phyloP scores from a whole-genome alignment of 2,113 vertebrate species.

The Trematocara unimaculatum region DNA sequence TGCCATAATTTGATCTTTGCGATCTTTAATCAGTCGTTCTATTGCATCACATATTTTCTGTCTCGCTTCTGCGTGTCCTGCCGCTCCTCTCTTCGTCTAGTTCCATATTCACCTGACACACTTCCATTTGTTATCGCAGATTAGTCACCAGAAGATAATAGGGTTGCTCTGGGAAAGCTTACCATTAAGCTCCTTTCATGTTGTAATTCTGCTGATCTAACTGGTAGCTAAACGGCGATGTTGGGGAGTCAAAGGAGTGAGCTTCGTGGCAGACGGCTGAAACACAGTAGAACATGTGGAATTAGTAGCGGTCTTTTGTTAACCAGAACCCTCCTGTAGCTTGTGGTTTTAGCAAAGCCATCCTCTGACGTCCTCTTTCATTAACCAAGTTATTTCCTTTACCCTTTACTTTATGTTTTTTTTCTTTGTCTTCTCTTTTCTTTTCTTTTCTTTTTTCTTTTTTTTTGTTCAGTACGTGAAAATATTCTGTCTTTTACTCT shows the following conservation, averaged over 20 bases:
- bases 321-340: neutral
- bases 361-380: neutral
- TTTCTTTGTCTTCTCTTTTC: neutral
- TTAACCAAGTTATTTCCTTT: neutral
- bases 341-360: neutral
- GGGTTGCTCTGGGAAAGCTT: neutral
- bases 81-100: neutral
- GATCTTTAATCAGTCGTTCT: constrained; percentile 23
- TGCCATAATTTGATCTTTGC: constrained; percentile 23
- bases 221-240: neutral
- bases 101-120: neutral
- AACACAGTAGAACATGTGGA: neutral
- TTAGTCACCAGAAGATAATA: constrained; percentile 17
- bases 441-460: neutral
- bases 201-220: neutral
- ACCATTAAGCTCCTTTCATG: constrained; percentile 12
- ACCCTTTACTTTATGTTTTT: neutral
- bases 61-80: neutral
- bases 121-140: constrained; percentile 14
- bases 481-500: neutral
- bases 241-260: neutral
- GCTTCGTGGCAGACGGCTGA: neutral
- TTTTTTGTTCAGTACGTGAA: neutral
- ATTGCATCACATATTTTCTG: neutral
- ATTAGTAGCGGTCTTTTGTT: neutral